Base-by-base conservation (phyloP, 1,140 invertebrate species). In the Hylyphantes graminicola region DNA sequence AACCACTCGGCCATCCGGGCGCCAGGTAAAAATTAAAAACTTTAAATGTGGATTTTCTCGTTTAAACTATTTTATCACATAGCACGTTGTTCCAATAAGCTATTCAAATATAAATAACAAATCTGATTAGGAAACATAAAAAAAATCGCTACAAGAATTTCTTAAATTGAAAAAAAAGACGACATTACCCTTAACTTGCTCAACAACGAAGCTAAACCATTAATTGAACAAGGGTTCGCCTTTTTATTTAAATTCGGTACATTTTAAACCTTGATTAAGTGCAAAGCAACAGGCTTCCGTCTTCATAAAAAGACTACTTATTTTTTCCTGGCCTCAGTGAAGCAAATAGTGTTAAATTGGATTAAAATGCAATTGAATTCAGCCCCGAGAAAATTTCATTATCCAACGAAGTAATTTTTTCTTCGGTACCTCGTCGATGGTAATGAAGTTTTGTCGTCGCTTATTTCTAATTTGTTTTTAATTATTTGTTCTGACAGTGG, bases 291-390 rank as follows among this genome's bases (percentile, higher is more conserved):
- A 59, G 53, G 55, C 53, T 61, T 61, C 17, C 4, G 55, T 57
- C n/a, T 35, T 35, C 50, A 57, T 53, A 61, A 72, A 72, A 74
- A 59, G 8, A 9, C 21, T 57, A 57, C 12, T 74, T 74, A 57
- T 59, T 59, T n/a, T 51, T 3, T 17, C 15, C 9, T 11, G 10
- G 12, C 15, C 19, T 53, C 54, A 53, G 50, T 53, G 4, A 21
- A 54, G 68, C n/a, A 61, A 17, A 61, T 13, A 74, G 53, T 51
- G 55, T 59, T 74, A 74, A 74, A 74, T 74, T 74, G 72, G 72
- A 74, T 74, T 74, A 74, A 53, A 21, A 53, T 74, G 72, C 57
- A 74, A 74, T 74, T 74, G 72, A 53, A 74, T 55, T 74, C 53
- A 74, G 55, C 19, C 53, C 59, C 50, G 54, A 70, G 68, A 51